Base-by-base conservation (phyloP, 2,797 vertebrate species). In the Mus minutoides region DNA sequence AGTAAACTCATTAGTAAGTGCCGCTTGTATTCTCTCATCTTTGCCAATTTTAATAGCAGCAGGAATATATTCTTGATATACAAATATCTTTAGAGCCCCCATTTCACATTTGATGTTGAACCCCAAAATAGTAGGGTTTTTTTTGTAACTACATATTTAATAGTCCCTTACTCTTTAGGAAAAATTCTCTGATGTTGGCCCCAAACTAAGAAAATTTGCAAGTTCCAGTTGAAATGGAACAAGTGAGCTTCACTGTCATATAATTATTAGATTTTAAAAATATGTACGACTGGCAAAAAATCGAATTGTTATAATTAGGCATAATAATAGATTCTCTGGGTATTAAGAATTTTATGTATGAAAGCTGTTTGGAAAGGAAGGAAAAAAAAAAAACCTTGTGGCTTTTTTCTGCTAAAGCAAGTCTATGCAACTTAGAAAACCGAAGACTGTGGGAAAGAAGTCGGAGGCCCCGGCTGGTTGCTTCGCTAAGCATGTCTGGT, bases 201-300 rank as follows among this genome's bases (percentile, higher is more conserved):
- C 49, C 73, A 67, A 71, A 90, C 56, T 71, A 92, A 83, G 82
- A 92, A 92, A 90, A 92, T 83, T 87, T 92, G 14, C 26, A 16
- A 94, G 43, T 7, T 84, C 64, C 89, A 90, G 76, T 95, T 89
- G 83, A 94, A 96, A 92, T 91, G 40, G n/a, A 94, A 92, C n/a
- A 88, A 96, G 64, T 2, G 21, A 88, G 29, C 89, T 95, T 95
- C 67, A 17, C 78, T 88, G 56, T 84, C n/a, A 40, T 67, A 11
- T 64, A 93, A 77, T 96, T 88, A 83, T 91, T 96, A 87, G 34
- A 86, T 90, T 94, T 94, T 94, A 34, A 96, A 96, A 94, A 71
- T 94, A 82, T 71, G 52, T 73, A 64, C 80, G 62, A 37, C 58
- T 84, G 87, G 79, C 52, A 87, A 62, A 94, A 92, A 89, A 77